Conservation (phyloP, 2,113 vertebrate species). For the Chlorocebus sabaeus region DNA sequence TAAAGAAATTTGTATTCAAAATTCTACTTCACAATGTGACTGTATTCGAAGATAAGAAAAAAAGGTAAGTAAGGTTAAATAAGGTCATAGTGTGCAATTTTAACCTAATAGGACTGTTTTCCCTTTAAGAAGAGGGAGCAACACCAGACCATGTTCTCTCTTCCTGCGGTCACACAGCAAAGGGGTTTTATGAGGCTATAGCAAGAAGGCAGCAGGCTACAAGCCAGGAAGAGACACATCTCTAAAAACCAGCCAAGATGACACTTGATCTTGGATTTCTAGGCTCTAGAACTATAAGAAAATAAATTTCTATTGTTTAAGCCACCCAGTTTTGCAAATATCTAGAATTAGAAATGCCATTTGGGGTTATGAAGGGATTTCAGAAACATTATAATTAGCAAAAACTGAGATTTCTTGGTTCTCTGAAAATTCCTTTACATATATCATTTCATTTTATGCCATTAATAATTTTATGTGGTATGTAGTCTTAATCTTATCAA, state of each 20-base stretch:
- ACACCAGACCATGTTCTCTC: background rate
- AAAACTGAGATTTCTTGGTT: background rate
- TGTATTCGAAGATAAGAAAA: background rate
- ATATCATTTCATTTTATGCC: background rate
- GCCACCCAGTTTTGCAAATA: background rate
- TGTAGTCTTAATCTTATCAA: background rate
- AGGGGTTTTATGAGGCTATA: background rate
- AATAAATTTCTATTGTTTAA: background rate
- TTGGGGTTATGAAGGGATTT: background rate
- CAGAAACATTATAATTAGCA: background rate
- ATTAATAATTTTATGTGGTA: background rate
- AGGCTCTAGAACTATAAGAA: background rate
- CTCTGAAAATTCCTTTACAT: background rate
- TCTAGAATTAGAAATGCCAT: background rate
- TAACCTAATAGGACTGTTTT: background rate
- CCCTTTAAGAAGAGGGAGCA: background rate
- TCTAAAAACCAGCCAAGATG: background rate
- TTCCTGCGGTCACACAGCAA: background rate
- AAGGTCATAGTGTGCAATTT: background rate
- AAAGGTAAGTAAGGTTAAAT: background rate
- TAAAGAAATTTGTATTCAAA: background rate
- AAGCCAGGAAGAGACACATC: background rate
- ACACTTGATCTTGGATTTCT: background rate
- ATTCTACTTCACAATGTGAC: background rate
- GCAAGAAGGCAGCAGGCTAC: background rate